Conservation (phyloP, 2,113 vertebrate genomes). For the Cygnus buccinator region DNA sequence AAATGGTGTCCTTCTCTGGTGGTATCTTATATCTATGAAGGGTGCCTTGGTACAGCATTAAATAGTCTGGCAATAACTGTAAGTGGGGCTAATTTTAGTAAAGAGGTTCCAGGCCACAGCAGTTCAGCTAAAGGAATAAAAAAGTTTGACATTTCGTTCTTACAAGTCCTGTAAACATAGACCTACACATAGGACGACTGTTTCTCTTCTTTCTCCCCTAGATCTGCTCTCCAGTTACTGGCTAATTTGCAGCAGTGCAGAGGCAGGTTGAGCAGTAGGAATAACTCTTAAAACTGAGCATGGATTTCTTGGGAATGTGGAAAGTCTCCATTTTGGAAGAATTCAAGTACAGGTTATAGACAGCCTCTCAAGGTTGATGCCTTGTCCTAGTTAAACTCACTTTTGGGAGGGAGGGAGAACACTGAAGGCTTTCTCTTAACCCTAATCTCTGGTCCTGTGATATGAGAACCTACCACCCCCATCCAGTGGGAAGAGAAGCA, state of each 20-base stretch:
- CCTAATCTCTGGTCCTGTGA: not conserved
- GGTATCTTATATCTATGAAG: not conserved
- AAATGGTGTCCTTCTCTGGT: not conserved
- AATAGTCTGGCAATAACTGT: not conserved
- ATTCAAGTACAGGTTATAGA: not conserved
- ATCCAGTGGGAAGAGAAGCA: not conserved
- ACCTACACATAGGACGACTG: not conserved
- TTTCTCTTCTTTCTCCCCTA: not conserved
- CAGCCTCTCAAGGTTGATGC: not conserved
- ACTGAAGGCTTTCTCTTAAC: not conserved
- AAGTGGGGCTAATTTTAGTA: conserved; percentile 18
- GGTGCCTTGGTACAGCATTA: not conserved
- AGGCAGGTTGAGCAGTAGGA: not conserved
- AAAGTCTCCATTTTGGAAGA: not conserved
- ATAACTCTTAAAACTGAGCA: not conserved
- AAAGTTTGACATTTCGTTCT: not conserved
- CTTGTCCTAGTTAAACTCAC: not conserved
- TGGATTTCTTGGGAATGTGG: not conserved
- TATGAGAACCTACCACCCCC: not conserved
- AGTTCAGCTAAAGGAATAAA: not conserved
- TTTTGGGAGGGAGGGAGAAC: not conserved
- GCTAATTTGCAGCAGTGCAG: not conserved
- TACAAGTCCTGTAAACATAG: not conserved
- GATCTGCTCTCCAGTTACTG: not conserved
- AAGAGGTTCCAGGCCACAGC: not conserved